These are phyloP conservation scores for Larimichthys crocea DNA, from an alignment of 2,113 vertebrate species.

Conservation along the genomic window DNA sequence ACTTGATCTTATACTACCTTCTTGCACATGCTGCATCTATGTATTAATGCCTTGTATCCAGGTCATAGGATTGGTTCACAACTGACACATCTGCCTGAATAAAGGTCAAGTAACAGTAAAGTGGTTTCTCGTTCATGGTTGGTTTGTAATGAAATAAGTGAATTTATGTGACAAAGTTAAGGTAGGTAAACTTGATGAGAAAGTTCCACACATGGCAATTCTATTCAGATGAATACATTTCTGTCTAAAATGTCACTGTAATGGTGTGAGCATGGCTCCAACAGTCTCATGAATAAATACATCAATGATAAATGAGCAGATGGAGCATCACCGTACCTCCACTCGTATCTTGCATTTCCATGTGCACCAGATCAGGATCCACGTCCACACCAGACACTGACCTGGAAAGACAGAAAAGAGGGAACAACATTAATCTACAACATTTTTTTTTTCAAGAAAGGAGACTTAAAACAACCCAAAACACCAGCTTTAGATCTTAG, in stretches of 20 bases:
- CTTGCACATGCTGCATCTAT: too few relatives aligned
- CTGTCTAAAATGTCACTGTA: not conserved
- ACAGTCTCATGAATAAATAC: constrained; percentile 6
- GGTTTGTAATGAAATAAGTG: not conserved
- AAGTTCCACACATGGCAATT: not conserved
- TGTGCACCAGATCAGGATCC: constrained; percentile 93
- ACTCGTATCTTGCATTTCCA: constrained; percentile 93
- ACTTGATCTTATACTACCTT: too few relatives aligned
- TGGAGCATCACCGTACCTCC: constrained; percentile 85
- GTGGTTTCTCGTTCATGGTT: not conserved
- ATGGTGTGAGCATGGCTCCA: not conserved
- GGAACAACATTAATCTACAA: not conserved
- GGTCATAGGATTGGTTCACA: too few relatives aligned
- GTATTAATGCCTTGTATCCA: too few relatives aligned
- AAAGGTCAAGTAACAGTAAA: too few relatives aligned
- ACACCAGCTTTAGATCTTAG: not conserved
- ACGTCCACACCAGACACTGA: constrained; percentile 90
- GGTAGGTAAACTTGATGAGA: not conserved
- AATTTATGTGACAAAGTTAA: not conserved
- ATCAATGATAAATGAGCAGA: not conserved
- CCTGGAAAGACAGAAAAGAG: constrained; percentile 81
- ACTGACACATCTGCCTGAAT: too few relatives aligned
- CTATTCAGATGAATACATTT: not conserved
- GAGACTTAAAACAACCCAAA: not conserved
- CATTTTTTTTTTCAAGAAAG: too few relatives aligned